Evolutionary conservation across 2,797 vertebrate genomes (phyloP).

Genomic region (Hyperoplus lanceolatus): DNA sequence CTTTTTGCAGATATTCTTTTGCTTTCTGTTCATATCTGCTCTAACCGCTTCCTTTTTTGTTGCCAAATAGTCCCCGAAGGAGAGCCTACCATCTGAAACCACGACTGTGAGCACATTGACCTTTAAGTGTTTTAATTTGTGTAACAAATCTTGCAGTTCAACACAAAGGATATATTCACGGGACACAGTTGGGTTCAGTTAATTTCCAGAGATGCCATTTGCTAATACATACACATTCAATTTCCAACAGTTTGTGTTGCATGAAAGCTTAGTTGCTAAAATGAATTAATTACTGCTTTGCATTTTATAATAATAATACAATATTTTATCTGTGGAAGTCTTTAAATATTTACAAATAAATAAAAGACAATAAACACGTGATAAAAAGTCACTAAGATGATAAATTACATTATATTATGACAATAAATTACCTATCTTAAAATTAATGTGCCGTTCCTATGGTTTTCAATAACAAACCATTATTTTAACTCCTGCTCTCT

Average conservation of each 20-base stretch:
- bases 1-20: slow-evolving; percentile 41
- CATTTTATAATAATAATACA: not conserved
- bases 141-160: slow-evolving; percentile 5
- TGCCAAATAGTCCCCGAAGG: slow-evolving; percentile 80
- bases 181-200: slow-evolving; percentile 1
- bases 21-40: slow-evolving; percentile 33
- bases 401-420: too few relatives aligned
- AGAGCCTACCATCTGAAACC: slow-evolving; percentile 72
- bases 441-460: not conserved
- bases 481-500: slow-evolving; percentile 18
- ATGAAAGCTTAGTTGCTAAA: not conserved
- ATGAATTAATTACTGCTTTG: slow-evolving; percentile 1
- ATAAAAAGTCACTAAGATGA: too few relatives aligned
- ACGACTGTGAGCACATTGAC: slow-evolving; percentile 80
- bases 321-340: too few relatives aligned
- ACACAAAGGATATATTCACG: not conserved
- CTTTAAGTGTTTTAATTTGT: slow-evolving; percentile 28
- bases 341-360: too few relatives aligned
- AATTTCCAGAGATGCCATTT: slow-evolving; percentile 17
- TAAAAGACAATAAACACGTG: too few relatives aligned
- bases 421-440: not conserved
- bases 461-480: not conserved
- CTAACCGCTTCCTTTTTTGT: slow-evolving; percentile 73
- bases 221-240: not conserved
- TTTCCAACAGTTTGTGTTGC: not conserved